Evolutionary conservation across 2,113 vertebrate genomes (phyloP).

Genomic region (Sminthopsis crassicaudata): DNA sequence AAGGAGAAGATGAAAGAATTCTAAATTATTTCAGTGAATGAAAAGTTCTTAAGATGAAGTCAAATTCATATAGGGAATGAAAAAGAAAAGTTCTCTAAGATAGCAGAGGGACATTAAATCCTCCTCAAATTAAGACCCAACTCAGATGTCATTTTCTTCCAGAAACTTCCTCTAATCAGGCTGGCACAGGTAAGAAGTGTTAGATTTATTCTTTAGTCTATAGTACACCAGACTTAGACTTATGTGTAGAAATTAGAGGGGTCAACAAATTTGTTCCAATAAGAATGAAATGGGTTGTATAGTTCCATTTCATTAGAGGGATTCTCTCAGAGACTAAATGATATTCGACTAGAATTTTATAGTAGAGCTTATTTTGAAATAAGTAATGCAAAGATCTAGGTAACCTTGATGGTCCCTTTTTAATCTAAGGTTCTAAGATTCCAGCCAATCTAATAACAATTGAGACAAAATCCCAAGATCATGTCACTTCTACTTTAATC

Average conservation of each 20-base stretch:
- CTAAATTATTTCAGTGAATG: background rate
- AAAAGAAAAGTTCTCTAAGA: background rate
- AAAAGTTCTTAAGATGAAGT: background rate
- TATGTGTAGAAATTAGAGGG: background rate
- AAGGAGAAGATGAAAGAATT: background rate
- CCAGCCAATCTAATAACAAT: background rate
- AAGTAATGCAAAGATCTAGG: background rate
- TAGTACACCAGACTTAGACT: background rate
- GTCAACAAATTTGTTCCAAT: background rate
- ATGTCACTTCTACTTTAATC: background rate
- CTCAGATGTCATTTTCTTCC: background rate
- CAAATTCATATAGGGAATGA: background rate
- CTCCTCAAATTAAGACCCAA: background rate
- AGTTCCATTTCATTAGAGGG: background rate
- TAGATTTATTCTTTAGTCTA: background rate
- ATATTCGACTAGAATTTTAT: background rate
- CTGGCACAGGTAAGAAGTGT: background rate
- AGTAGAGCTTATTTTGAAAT: background rate
- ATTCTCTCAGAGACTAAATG: background rate
- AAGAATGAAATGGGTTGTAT: background rate
- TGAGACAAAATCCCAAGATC: background rate
- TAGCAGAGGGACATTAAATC: background rate
- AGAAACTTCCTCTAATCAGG: background rate
- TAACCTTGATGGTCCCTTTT: background rate
- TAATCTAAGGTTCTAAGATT: background rate